phyloP scores from a whole-genome alignment of 2,113 vertebrate genomes.

The Vicugna pacos region DNA sequence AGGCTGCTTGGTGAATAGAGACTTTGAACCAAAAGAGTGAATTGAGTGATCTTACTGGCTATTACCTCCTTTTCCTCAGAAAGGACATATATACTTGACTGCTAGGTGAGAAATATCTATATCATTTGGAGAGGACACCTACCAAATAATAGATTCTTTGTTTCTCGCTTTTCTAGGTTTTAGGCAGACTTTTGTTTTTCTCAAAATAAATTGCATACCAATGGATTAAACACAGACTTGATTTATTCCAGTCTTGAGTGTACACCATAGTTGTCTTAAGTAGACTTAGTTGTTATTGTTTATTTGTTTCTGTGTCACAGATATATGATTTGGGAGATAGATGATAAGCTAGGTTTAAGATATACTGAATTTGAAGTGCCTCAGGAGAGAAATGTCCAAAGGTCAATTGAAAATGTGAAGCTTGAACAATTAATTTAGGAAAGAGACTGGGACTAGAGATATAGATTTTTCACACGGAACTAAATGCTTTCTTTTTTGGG shows the following conservation, averaged over 20 bases:
- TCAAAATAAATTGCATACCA: not conserved
- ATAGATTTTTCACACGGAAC: conserved; percentile 1
- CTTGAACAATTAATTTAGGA: conserved; percentile 18
- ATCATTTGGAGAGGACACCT: not conserved
- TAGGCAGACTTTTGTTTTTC: conserved; percentile 47
- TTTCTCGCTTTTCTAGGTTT: conserved; percentile 34
- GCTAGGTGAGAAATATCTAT: not conserved
- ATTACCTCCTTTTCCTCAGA: conserved; percentile 19
- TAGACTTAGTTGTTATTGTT: conserved; percentile 14
- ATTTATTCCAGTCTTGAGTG: not conserved
- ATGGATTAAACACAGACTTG: not conserved
- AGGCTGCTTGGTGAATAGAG: not conserved
- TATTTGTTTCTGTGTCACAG: conserved; percentile 8
- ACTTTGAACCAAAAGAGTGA: conserved; percentile 20
- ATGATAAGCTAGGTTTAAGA: conserved; percentile 25
- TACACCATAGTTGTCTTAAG: not conserved
- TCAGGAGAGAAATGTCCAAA: conserved; percentile 5
- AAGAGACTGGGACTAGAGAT: conserved; percentile 20
- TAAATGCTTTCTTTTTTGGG: not conserved
- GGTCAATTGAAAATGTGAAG: not conserved
- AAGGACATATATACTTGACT: not conserved
- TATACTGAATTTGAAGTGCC: not conserved
- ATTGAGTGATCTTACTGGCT: not conserved
- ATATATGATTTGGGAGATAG: not conserved
- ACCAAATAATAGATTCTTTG: not conserved